Evolutionary conservation across 2,113 vertebrate genomes (phyloP).

Genomic region (Nerophis lumbriciformis): DNA sequence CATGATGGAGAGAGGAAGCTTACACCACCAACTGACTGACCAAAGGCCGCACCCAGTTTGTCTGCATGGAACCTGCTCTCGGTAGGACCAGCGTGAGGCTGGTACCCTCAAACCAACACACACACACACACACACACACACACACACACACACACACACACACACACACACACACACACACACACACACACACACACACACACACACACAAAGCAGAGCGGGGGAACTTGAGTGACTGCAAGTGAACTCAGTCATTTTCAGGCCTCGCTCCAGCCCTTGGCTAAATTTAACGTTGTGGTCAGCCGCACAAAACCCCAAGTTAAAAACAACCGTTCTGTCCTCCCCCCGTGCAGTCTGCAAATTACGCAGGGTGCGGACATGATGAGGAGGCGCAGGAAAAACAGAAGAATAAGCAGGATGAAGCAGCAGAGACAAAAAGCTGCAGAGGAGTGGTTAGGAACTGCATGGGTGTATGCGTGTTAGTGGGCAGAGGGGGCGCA

Average conservation of each 20-base stretch:
- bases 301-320: constrained; percentile 60
- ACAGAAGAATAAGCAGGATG: constrained; percentile 10
- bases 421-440: neutral
- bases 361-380: constrained; percentile 48
- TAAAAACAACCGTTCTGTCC: constrained; percentile 59
- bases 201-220: neutral
- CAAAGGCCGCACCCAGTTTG: constrained; percentile 57
- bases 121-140: constrained; percentile 24
- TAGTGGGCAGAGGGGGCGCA: too few relatives aligned
- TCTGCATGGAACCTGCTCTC: constrained; percentile 63
- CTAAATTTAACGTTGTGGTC: constrained; percentile 69
- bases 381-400: constrained; percentile 15
- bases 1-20: constrained; percentile 33
- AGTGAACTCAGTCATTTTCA: constrained; percentile 64
- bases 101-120: constrained; percentile 15
- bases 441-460: neutral
- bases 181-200: constrained; percentile 24
- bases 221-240: constrained; percentile 32
- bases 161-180: constrained; percentile 11
- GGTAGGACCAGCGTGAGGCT: constrained; percentile 43
- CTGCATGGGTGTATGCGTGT: too few relatives aligned
- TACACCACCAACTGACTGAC: constrained; percentile 42
- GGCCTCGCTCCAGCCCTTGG: constrained; percentile 52
- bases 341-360: constrained; percentile 54
- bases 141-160: constrained; percentile 4